Base-by-base conservation (phyloP, 2,797 vertebrate genomes). In the Spondyliosoma cantharus region DNA sequence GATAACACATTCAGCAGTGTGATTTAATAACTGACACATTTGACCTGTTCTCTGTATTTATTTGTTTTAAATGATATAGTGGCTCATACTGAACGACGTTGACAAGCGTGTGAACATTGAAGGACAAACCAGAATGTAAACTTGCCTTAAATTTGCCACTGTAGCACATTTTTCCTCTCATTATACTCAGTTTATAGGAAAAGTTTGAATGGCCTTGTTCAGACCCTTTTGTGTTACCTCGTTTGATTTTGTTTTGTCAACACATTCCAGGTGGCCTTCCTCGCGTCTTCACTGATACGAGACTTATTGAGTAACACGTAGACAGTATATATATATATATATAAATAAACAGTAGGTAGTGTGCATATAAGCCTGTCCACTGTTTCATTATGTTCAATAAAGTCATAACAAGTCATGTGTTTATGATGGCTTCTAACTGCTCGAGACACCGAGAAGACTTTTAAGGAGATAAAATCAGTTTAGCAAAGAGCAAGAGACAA, bases 81-180 rank as follows among this genome's bases (percentile, higher is more conserved):
- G 59, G 57, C 54, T 82, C 65, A 42, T 82, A 64, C 24, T 76
- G 70, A 86, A 86, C 65, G 61, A 86, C 56, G 83, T 63, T 74
- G 54, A 83, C 72, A 60, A 85, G 76, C 48, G 93, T 93, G 84
- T 84, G 78, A 86, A 88, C 67, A 72, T 61, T 86, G 82, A 91
- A 87, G 74, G 88, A 93, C 82, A 66, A 91, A 88, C 72, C 73
- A 83, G 80, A 90, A 87, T 84, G 68, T 87, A 83, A 50, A 88
- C 67, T 82, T 93, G 92, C 92, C 93, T 95, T 95, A 95, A 89
- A 93, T 82, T 32, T 69, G 71, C 76, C 74, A 81, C 74, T 84
- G 65, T 64, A 93, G 78, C 81, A 84, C 86, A 89, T 86, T 17
- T 49, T 63, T 79, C 37, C 50, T 63, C 42, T 76, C 54, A 12